Evolutionary conservation across 2,113 vertebrate genomes (phyloP).

Genomic region (Asarcornis scutulata): DNA sequence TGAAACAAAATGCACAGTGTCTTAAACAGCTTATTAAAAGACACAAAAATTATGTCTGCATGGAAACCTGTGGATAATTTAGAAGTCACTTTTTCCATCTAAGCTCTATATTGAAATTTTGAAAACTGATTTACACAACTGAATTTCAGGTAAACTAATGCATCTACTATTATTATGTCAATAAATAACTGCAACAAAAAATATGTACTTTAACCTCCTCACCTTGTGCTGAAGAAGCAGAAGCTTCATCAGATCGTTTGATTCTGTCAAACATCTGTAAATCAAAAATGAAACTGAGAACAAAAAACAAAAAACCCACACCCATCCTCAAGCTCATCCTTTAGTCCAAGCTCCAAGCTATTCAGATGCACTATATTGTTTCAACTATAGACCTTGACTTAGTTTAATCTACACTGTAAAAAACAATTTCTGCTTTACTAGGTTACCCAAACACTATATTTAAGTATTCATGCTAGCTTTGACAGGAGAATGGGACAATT

Average conservation of each 20-base stretch:
- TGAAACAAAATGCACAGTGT: neutral
- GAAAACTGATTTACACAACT: neutral
- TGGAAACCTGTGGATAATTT: neutral
- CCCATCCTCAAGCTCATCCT: neutral
- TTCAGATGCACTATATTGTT: neutral
- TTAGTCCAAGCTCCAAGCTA: neutral
- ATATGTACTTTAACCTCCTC: conserved; percentile 5
- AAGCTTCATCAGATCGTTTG: conserved; percentile 73
- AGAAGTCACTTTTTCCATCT: neutral
- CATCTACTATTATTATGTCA: neutral
- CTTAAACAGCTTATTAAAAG: neutral
- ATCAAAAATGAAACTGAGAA: conserved; percentile 32
- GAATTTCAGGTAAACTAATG: neutral
- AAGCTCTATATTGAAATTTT: neutral
- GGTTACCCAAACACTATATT: neutral
- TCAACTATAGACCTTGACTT: neutral
- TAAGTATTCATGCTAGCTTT: neutral
- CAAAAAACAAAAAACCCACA: neutral
- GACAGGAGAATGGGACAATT: neutral
- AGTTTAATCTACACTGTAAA: neutral
- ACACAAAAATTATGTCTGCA: neutral
- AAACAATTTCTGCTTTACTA: neutral
- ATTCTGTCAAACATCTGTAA: conserved; percentile 77
- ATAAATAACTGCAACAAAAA: neutral
- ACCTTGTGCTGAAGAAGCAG: conserved; percentile 77